Conservation (phyloP, 2,113 vertebrate species). For the Mus pahari region DNA sequence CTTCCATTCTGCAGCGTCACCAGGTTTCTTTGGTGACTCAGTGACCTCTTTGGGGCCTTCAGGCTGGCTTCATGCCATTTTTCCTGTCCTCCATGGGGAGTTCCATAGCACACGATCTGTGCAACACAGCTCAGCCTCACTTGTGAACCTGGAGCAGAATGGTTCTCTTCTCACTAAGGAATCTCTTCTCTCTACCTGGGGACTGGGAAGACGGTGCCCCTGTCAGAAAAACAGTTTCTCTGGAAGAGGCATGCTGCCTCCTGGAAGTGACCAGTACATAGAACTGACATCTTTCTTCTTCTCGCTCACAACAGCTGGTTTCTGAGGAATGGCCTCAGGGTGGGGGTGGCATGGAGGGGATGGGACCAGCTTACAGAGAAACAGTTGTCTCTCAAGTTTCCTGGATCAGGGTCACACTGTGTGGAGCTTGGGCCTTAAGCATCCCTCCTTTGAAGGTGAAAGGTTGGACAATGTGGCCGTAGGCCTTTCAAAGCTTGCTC, state of each 20-base stretch:
- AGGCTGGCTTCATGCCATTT: too few species aligned
- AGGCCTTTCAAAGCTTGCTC: not conserved
- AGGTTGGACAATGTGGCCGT: not conserved
- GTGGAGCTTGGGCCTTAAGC: not conserved
- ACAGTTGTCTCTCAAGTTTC: slow-evolving; percentile 66
- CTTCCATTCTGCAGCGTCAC: not conserved
- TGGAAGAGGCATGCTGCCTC: not conserved
- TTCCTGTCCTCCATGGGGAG: not conserved
- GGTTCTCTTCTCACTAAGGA: not conserved
- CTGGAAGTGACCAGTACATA: slow-evolving; percentile 33
- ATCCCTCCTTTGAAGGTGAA: not conserved
- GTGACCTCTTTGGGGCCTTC: not conserved
- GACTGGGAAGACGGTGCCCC: not conserved
- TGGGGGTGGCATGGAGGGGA: slow-evolving; percentile 21
- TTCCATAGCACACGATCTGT: not conserved
- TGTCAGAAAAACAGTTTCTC: not conserved
- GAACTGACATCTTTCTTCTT: slow-evolving; percentile 56
- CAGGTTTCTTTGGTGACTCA: not conserved
- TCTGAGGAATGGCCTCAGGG: slow-evolving; percentile 61
- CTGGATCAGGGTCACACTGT: slow-evolving; percentile 7
- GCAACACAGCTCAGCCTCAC: not conserved
- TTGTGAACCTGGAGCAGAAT: not conserved
- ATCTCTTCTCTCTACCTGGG: not conserved
- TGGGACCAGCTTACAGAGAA: not conserved
- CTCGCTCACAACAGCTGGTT: slow-evolving; percentile 72